These are phyloP conservation scores for Trissoscelio sp. DNA, from an alignment of 2,888 invertebrate species.

Conservation along the genomic window DNA sequence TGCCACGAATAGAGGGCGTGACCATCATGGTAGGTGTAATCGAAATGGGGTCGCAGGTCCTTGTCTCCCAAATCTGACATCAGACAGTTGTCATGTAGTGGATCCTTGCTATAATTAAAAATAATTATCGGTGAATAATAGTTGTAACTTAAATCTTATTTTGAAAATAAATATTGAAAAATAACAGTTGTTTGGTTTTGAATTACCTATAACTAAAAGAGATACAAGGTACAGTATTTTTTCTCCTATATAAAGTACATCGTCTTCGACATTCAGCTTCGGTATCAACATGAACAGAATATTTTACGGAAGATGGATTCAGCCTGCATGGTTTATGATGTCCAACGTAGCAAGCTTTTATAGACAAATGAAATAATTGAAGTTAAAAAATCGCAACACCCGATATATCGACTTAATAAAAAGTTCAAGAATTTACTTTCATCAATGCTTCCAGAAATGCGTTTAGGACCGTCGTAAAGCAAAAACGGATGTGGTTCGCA, in stretches of 20 bases:
- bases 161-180: neutral
- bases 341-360: constrained; percentile 90
- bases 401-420: too few species aligned
- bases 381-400: too few species aligned
- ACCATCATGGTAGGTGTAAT: constrained; percentile 88
- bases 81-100: constrained; percentile 87
- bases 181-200: too few species aligned
- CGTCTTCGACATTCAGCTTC: constrained; percentile 86
- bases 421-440: constrained; percentile 69
- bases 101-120: constrained; percentile 38
- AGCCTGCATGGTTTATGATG: constrained; percentile 91
- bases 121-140: neutral
- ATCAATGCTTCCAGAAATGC: constrained; percentile 59
- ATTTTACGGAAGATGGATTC: constrained; percentile 87
- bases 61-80: constrained; percentile 91
- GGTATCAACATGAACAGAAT: constrained; percentile 87
- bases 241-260: constrained; percentile 85
- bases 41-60: constrained; percentile 89
- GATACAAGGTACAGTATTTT: constrained; percentile 88
- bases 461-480: constrained; percentile 61
- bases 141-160: neutral
- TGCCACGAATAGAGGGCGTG: constrained; percentile 92
- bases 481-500: constrained; percentile 87
- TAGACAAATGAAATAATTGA: too few species aligned
- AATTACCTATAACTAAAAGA: constrained; percentile 89